Conservation (phyloP, 2,113 vertebrate genomes). For the Rhagologus leucostigma region DNA sequence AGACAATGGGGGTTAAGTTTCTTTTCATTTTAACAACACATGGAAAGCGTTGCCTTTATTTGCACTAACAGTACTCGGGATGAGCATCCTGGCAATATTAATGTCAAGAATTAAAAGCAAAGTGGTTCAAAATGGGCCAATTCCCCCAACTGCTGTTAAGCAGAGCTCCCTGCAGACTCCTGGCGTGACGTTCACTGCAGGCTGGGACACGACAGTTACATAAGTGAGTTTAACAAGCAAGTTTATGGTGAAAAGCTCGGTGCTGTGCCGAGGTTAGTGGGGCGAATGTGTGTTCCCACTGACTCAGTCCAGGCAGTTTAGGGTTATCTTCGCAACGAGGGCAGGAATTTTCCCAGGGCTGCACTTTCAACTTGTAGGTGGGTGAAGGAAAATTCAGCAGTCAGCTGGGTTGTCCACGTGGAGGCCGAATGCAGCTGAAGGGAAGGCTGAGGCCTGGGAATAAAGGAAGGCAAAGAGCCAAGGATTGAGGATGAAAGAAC, state of each 20-base stretch:
- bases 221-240: not conserved
- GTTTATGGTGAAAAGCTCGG: not conserved
- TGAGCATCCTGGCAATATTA: not conserved
- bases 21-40: not conserved
- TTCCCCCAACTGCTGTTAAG: not conserved
- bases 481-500: not conserved
- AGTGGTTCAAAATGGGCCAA: not conserved
- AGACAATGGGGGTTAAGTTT: not conserved
- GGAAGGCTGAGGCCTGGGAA: not conserved
- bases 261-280: not conserved
- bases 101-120: not conserved
- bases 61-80: not conserved
- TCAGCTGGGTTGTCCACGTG: not conserved
- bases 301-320: not conserved
- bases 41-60: not conserved
- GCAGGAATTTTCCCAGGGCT: not conserved
- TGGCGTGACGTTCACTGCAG: accelerated
- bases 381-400: not conserved
- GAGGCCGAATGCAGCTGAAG: not conserved
- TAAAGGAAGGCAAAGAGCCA: constrained; percentile 2
- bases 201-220: not conserved
- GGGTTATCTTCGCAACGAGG: not conserved
- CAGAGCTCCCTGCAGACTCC: not conserved
- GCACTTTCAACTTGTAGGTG: not conserved
- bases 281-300: not conserved